Evolutionary conservation across 2,113 vertebrate species (phyloP), one percentile per base, ranked within the genome.

Genomic region (Geococcyx californianus): DNA sequence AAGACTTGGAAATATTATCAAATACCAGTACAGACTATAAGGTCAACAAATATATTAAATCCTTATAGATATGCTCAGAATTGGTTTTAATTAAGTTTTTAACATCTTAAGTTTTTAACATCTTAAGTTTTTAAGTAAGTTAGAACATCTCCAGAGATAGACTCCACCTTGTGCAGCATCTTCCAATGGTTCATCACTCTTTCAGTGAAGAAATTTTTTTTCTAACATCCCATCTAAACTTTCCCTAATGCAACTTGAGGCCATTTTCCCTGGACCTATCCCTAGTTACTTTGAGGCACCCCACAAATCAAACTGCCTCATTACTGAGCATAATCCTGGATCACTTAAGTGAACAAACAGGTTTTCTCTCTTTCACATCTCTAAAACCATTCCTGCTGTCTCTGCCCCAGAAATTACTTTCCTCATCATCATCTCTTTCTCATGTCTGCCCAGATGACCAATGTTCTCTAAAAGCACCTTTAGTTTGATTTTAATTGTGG

Each of bases 21-120:
- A 84, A 91, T 84, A 38, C 7, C 66, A 62, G 31, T 66, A 58
- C 11, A 19, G 10, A n/a, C 10, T 72, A 52, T 58, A 72, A 82
- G 28, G 36, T 72, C 29, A 93, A 92, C 67, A 94, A 81, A 92
- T 91, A 89, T 66, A 86, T 94, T 64, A 94, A 92, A 81, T 64
- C 68, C 62, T 87, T 11, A 1, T 55, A 86, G 63, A 44, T 47
- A 80, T 64, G 42, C 10, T 58, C 77, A 78, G 33, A 87, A 68
- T 13, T 78, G 20, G 6, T 47, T 89, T 81, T 47, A 89, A 52
- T 45, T 26, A 84, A 87, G 44, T 60, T 88, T 87, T 92, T 67
- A 84, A 84, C 42, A 87, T 11, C 64, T 63, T 44, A 73, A 47
- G 63, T 38, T n/a, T 67, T 56, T 52, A 28, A 90, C 42, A 87